These are phyloP conservation scores for Bilobella aurantiaca DNA, from an alignment of 1,140 invertebrate genomes.

Conservation along the genomic window DNA sequence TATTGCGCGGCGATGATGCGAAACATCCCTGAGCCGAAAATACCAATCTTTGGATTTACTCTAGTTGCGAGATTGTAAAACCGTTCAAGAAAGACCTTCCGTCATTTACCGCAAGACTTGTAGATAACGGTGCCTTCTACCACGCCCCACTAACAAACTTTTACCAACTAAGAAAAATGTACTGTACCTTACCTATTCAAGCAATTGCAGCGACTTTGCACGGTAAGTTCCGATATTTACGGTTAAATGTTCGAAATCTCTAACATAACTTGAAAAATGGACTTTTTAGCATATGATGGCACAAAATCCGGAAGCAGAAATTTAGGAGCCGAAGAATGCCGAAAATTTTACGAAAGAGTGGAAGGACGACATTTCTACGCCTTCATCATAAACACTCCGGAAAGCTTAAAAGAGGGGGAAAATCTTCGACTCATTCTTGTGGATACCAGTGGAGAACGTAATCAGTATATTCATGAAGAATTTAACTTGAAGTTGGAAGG, in stretches of 20 bases:
- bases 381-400: background rate
- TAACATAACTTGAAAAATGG: background rate
- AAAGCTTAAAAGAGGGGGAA: background rate
- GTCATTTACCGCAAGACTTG: background rate
- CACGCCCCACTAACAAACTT: background rate
- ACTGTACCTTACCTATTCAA: background rate
- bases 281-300: background rate
- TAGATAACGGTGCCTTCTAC: slow-evolving; percentile 3
- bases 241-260: background rate
- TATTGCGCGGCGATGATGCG: background rate
- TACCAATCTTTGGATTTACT: background rate
- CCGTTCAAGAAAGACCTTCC: background rate
- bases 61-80: background rate
- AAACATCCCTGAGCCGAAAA: background rate
- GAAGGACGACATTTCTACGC: background rate
- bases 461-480: slow-evolving; percentile 18
- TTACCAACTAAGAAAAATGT: background rate
- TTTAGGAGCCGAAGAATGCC: background rate
- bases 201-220: background rate
- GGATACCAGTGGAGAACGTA: slow-evolving; percentile 10
- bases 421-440: slow-evolving; percentile 15
- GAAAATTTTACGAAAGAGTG: background rate
- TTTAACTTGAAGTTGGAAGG: background rate
- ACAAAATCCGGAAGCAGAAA: background rate
- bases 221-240: background rate